phyloP scores from a whole-genome alignment of 2,888 invertebrate species.

The Tromatobia lineatoria region DNA sequence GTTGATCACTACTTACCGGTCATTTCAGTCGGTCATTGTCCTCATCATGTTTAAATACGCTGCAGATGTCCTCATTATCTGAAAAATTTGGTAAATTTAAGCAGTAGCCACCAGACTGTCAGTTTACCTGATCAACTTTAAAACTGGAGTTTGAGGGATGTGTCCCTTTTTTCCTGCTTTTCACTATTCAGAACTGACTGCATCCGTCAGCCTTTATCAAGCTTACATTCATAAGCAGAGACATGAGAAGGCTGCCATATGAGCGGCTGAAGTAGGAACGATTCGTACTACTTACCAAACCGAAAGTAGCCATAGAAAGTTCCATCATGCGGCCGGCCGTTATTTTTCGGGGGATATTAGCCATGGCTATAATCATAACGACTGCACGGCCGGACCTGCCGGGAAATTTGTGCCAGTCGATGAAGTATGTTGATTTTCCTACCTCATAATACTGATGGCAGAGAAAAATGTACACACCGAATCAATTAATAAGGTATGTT shows the following conservation, averaged over 20 bases:
- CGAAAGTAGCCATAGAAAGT: constrained; percentile 66
- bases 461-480: background rate
- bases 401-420: constrained; percentile 70
- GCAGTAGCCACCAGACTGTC: background rate
- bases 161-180: too few relatives aligned
- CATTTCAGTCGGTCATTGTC: constrained; percentile 8
- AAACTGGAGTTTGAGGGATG: background rate
- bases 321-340: constrained; percentile 71
- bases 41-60: constrained; percentile 68
- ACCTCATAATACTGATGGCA: constrained; percentile 59
- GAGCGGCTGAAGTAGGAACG: background rate
- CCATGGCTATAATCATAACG: constrained; percentile 64
- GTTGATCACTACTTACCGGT: too few relatives aligned
- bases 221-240: background rate
- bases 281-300: constrained; percentile 55
- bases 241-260: constrained; percentile 9
- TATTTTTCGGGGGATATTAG: constrained; percentile 59
- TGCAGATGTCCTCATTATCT: constrained; percentile 69
- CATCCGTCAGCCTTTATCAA: background rate
- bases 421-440: constrained; percentile 59
- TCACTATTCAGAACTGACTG: background rate
- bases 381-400: constrained; percentile 50
- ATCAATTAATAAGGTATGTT: too few relatives aligned
- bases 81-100: constrained; percentile 39
- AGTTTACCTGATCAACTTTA: too few relatives aligned